A percentile compares a stretch with the other conserved stretches of the same genome.
phyloP scores from a whole-genome alignment of 1,140 invertebrate genomes.

The Meloidogyne hapla region DNA sequence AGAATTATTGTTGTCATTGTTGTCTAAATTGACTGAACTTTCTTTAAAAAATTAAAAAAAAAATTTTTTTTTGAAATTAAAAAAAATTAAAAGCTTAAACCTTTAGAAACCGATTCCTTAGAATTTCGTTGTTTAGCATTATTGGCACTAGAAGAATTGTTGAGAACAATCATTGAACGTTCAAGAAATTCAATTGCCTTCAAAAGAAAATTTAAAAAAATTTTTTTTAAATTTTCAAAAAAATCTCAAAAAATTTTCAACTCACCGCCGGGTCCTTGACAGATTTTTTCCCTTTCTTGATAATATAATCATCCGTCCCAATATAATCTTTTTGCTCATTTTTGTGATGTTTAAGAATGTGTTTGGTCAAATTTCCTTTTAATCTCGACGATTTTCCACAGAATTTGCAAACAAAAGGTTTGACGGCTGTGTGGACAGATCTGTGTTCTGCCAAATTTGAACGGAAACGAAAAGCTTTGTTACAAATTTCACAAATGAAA shows the following conservation, averaged over 20 bases:
- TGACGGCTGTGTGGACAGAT: slow-evolving; percentile 60
- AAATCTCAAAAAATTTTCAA: background rate
- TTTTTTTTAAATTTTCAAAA: slow-evolving; percentile 7
- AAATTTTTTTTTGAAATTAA: no score
- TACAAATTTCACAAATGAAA: slow-evolving; percentile 63
- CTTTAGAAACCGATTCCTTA: background rate
- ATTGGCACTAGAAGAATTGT: background rate
- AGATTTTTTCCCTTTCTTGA: slow-evolving; percentile 62
- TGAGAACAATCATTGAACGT: slow-evolving; percentile 61
- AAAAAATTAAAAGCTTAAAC: background rate
- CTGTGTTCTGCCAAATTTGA: slow-evolving; percentile 64
- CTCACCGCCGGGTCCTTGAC: slow-evolving; percentile 51
- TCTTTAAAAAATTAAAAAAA: background rate
- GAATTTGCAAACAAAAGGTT: slow-evolving; percentile 62
- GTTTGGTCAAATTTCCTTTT: slow-evolving; percentile 63
- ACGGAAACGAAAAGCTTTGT: slow-evolving; percentile 63
- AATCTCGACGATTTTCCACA: slow-evolving; percentile 59
- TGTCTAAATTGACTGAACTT: background rate
- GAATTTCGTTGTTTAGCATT: background rate
- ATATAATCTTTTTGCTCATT: slow-evolving; percentile 60
- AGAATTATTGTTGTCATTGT: background rate
- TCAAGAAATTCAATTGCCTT: slow-evolving; percentile 60
- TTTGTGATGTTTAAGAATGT: slow-evolving; percentile 64
- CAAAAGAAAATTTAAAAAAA: background rate
- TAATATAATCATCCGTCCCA: slow-evolving; percentile 63